Conservation (phyloP, 2,113 vertebrate species). For the Myiozetetes cayanensis region DNA sequence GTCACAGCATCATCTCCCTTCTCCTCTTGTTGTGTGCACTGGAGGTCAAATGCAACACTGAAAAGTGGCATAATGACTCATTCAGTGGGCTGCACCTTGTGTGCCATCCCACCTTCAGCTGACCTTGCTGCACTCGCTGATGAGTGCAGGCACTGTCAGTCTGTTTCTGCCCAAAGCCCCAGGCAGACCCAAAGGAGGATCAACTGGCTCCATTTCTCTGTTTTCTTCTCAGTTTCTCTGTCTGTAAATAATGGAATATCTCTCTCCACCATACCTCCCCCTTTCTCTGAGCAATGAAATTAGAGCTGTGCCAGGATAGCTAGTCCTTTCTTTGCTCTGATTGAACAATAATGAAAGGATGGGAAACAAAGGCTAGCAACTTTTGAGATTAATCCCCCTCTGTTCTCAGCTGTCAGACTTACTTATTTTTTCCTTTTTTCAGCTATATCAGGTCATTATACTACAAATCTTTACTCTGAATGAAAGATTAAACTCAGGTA, state of each 20-base stretch:
- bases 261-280: slow-evolving; percentile 60
- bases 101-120: slow-evolving; percentile 40
- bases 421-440: slow-evolving; percentile 70
- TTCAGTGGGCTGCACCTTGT: not conserved
- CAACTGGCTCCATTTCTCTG: slow-evolving; percentile 13
- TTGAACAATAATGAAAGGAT: slow-evolving; percentile 70
- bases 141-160: slow-evolving; percentile 9
- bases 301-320: slow-evolving; percentile 68
- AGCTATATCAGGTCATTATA: slow-evolving; percentile 76
- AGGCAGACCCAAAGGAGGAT: slow-evolving; percentile 15
- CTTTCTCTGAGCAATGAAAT: slow-evolving; percentile 68
- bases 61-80: slow-evolving; percentile 8
- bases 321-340: slow-evolving; percentile 56
- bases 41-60: slow-evolving; percentile 33
- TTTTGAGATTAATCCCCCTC: slow-evolving; percentile 78
- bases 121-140: not conserved
- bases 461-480: slow-evolving; percentile 75
- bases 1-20: not conserved
- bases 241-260: slow-evolving; percentile 71
- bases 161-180: slow-evolving; percentile 29
- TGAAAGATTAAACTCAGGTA: slow-evolving; percentile 75
- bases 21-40: not conserved
- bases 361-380: slow-evolving; percentile 74
- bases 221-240: slow-evolving; percentile 52
- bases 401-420: slow-evolving; percentile 76